Evolutionary conservation across 2,113 vertebrate species (phyloP), one percentile per base, ranked within the genome.

Genomic region (Ptyas mucosa): DNA sequence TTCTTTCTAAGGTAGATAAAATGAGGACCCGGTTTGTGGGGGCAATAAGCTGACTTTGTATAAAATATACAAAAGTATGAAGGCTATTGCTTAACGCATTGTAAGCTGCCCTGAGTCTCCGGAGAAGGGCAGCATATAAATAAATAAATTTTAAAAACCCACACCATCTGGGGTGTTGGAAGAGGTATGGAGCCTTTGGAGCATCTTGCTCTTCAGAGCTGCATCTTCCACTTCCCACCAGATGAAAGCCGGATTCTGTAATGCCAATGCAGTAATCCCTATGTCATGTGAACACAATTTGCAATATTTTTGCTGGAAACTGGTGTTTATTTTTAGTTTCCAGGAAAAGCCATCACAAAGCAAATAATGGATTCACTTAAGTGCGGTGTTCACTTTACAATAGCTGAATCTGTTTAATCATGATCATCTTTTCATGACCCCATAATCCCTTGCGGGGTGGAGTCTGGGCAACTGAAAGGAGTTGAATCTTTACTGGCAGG

Each of bases 181-280:
- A 0, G 61, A 88, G 0, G 94, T 89, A 8, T 21, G 58, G 43
- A 98, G 51, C 92, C 96, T 94, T 75, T 92, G 93, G 54, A 96
- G 90, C 58, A 98, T 92, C 53, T 93, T 96, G 0, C 69, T 96
- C 94, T 94, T 96, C 88, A 98, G 49, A 24, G 88, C 91, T 91
- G 95, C 95, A 10, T 97, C 97, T 29, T 95, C 87, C 52, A 98
- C 96, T 0, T 90, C 94, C 96, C 97, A 97, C 98, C 98, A 98
- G 91, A 34, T 55, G 49, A 97, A 97, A 29, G 93, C 87, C 9
- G 93, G 85, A 6, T 85, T 61, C 2, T 55, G 34, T 39, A 94
- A 87, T 90, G 96, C 94, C 0, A 96, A 96, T 46, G 97, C 12
- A 15, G 29, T n/a, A 14, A n/a, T 58, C 57, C 23, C 23, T 58